These are phyloP conservation scores for Tupiocoris notatus DNA, from an alignment of 2,888 invertebrate species.

Conservation along the genomic window DNA sequence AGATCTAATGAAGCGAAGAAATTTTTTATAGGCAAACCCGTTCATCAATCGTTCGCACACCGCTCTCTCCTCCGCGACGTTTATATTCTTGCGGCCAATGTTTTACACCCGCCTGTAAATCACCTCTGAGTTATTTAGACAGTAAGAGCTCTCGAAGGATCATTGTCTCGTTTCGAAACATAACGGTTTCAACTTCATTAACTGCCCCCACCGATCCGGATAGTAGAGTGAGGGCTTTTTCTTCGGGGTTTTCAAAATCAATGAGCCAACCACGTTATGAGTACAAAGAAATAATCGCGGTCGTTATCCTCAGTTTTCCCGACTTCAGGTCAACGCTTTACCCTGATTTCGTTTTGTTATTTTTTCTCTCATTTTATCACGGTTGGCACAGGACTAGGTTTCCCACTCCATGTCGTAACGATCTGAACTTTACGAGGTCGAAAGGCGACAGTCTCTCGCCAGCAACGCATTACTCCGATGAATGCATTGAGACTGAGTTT, in stretches of 20 bases:
- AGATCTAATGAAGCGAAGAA: slow-evolving; percentile 4
- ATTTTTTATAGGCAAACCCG: not conserved
- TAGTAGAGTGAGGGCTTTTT: not conserved
- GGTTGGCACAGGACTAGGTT: not conserved
- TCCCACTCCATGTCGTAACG: not conserved
- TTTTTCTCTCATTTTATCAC: not conserved
- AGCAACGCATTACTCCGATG: not conserved
- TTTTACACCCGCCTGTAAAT: not conserved
- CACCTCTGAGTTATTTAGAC: not conserved
- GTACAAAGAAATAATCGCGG: not conserved
- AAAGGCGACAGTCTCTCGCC: not conserved
- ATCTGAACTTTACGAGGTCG: not conserved
- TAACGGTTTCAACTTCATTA: not conserved
- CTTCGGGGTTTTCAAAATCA: not conserved
- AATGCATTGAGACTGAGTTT: too few relatives aligned
- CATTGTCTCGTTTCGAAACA: not conserved
- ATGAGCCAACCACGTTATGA: too few relatives aligned
- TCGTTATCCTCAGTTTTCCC: not conserved
- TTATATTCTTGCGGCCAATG: not conserved
- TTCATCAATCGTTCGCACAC: not conserved
- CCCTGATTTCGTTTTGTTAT: not conserved
- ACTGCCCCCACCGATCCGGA: not conserved
- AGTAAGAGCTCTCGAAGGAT: not conserved
- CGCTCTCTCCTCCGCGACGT: not conserved
- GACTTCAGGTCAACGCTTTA: not conserved